These are phyloP conservation scores for Phyllotreta striolata DNA, from an alignment of 2,888 invertebrate genomes.

Conservation along the genomic window DNA sequence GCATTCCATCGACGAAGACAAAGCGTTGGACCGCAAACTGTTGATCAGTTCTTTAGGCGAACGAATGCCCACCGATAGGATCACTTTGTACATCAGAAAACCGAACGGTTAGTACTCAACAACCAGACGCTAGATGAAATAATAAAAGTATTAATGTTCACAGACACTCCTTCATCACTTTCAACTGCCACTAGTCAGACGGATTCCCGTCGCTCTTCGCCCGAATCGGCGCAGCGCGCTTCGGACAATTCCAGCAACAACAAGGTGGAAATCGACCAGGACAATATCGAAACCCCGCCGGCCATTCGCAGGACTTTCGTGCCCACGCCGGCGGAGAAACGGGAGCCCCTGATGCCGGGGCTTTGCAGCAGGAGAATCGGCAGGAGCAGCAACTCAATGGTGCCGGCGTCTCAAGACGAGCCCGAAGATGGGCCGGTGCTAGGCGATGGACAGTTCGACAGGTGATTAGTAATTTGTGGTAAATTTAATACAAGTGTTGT, in stretches of 20 bases:
- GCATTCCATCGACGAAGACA: constrained; percentile 60
- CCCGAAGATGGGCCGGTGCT: constrained; percentile 64
- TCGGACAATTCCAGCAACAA: constrained; percentile 19
- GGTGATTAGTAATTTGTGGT: constrained; percentile 59
- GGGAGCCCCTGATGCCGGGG: constrained; percentile 60
- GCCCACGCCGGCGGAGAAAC: constrained; percentile 68
- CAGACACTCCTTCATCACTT: constrained; percentile 49
- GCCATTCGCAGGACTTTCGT: constrained; percentile 76
- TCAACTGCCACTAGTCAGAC: constrained; percentile 2
- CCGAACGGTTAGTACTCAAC: constrained; percentile 47
- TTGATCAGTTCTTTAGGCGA: constrained; percentile 67
- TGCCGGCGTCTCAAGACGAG: constrained; percentile 52
- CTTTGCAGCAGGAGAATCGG: constrained; percentile 66
- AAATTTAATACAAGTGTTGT: background rate
- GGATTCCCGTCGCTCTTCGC: background rate
- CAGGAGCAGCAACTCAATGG: constrained; percentile 48
- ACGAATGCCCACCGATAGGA: constrained; percentile 63
- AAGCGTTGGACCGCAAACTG: constrained; percentile 63
- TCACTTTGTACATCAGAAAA: constrained; percentile 68
- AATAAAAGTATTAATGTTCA: background rate
- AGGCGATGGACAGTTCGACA: constrained; percentile 83
- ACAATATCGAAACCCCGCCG: constrained; percentile 90
- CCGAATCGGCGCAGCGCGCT: constrained; percentile 11
- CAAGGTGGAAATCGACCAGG: constrained; percentile 84
- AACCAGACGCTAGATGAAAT: too few species aligned